A percentile compares a stretch with the other conserved stretches of the same genome.
Evolutionary conservation across 2,888 invertebrate genomes (phyloP).

Genomic region (Stenodema calcarata): DNA sequence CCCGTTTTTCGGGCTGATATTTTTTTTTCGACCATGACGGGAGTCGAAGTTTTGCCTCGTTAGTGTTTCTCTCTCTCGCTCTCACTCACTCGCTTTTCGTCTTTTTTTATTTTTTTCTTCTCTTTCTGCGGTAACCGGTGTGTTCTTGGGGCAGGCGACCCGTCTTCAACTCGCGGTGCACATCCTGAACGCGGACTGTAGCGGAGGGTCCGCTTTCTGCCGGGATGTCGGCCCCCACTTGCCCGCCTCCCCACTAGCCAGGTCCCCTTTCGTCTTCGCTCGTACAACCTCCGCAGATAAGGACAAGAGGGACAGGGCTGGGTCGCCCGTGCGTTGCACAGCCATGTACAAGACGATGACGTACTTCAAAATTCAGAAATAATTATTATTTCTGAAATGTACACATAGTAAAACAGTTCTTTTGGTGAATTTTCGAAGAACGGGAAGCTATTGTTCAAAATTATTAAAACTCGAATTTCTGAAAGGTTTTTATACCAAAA

Average conservation of each 20-base stretch:
- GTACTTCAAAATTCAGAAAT: too few species aligned
- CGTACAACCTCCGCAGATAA: not conserved
- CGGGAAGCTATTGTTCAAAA: too few species aligned
- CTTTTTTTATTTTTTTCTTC: not conserved
- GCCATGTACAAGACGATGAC: too few species aligned
- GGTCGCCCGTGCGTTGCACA: not conserved
- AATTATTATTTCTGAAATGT: too few species aligned
- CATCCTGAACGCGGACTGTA: slow-evolving; percentile 17
- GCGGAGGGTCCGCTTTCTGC: not conserved
- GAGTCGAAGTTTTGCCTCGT: not conserved
- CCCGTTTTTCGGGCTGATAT: slow-evolving; percentile 11
- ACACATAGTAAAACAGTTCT: too few species aligned
- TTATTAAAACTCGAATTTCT: too few species aligned
- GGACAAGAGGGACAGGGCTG: not conserved
- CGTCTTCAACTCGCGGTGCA: not conserved
- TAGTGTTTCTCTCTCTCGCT: not conserved
- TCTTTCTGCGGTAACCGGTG: not conserved
- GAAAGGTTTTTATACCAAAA: too few species aligned
- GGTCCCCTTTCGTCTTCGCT: not conserved
- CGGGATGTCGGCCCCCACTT: not conserved
- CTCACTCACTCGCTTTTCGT: not conserved
- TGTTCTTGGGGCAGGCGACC: not conserved
- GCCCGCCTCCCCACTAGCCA: not conserved
- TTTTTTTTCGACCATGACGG: slow-evolving; percentile 2
- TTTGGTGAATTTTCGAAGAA: too few species aligned